These are phyloP conservation scores for Amaurobius ferox DNA, from an alignment of 2,888 invertebrate species.

Conservation along the genomic window DNA sequence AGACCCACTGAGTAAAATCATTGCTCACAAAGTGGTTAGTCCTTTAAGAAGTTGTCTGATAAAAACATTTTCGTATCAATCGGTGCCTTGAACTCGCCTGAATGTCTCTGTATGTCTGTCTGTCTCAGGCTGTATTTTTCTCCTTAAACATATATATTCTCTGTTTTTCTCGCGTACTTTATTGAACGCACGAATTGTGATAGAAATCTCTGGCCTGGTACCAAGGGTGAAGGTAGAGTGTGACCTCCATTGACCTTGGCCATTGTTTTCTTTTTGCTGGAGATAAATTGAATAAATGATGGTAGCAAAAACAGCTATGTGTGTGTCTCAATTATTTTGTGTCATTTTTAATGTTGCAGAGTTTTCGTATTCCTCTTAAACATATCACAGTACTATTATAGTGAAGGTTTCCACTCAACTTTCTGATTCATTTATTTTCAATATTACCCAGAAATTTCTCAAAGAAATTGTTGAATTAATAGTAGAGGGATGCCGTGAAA, in stretches of 20 bases:
- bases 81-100: slow-evolving; percentile 61
- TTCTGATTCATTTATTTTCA: no score
- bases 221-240: neutral
- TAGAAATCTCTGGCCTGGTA: slow-evolving; percentile 41
- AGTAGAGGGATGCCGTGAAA: no score
- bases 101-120: slow-evolving; percentile 30
- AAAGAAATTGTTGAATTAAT: no score
- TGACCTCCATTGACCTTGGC: slow-evolving; percentile 8
- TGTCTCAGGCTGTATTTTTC: slow-evolving; percentile 57
- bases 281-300: slow-evolving; percentile 53
- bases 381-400: no score
- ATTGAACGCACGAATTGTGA: slow-evolving; percentile 56
- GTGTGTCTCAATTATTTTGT: neutral
- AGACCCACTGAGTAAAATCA: no score
- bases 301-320: slow-evolving; percentile 26
- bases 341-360: neutral
- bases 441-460: no score
- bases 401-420: no score
- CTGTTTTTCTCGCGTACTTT: slow-evolving; percentile 38
- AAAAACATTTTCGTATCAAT: slow-evolving; percentile 60
- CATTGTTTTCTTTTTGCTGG: slow-evolving; percentile 35
- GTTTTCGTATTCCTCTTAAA: no score
- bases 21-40: neutral
- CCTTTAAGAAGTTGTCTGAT: neutral
- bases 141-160: slow-evolving; percentile 47